These are phyloP conservation scores for Lycodopsis pacificus DNA, from an alignment of 2,797 vertebrate genomes.

Conservation along the genomic window DNA sequence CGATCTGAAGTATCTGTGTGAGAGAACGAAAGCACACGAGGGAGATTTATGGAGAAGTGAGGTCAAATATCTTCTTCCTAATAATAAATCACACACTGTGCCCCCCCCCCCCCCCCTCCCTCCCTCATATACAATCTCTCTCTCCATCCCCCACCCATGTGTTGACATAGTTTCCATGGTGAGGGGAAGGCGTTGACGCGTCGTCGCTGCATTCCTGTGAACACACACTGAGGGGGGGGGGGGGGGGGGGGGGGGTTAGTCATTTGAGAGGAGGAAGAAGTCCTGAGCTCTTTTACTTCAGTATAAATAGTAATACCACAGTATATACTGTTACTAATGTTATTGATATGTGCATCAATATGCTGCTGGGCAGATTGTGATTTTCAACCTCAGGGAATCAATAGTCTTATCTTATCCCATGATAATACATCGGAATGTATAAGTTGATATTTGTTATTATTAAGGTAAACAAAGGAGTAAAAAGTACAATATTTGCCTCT, in stretches of 20 bases:
- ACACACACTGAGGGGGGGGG: slow-evolving; percentile 33
- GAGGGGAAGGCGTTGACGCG: slow-evolving; percentile 59
- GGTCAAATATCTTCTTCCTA: slow-evolving; percentile 70
- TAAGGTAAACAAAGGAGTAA: neutral
- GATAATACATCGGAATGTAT: neutral
- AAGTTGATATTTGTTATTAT: neutral
- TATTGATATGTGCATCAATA: neutral
- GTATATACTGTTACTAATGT: neutral
- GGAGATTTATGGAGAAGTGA: slow-evolving; percentile 50
- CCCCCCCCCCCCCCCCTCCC: neutral
- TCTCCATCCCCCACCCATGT: slow-evolving; percentile 40
- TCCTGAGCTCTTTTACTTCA: neutral
- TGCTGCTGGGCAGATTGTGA: neutral
- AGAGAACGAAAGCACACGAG: slow-evolving; percentile 14
- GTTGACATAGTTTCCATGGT: slow-evolving; percentile 80
- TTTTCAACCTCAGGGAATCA: too few species aligned
- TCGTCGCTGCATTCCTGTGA: slow-evolving; percentile 3
- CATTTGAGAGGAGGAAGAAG: neutral
- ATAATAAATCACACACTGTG: slow-evolving; percentile 64
- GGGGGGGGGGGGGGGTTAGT: slow-evolving; percentile 15
- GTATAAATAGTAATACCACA: neutral
- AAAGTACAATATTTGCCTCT: neutral
- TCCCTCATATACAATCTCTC: neutral
- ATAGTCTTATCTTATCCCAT: neutral
- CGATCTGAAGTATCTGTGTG: slow-evolving; percentile 40